These are phyloP conservation scores for Prionace glauca DNA, from an alignment of 2,797 vertebrate species.

Conservation along the genomic window DNA sequence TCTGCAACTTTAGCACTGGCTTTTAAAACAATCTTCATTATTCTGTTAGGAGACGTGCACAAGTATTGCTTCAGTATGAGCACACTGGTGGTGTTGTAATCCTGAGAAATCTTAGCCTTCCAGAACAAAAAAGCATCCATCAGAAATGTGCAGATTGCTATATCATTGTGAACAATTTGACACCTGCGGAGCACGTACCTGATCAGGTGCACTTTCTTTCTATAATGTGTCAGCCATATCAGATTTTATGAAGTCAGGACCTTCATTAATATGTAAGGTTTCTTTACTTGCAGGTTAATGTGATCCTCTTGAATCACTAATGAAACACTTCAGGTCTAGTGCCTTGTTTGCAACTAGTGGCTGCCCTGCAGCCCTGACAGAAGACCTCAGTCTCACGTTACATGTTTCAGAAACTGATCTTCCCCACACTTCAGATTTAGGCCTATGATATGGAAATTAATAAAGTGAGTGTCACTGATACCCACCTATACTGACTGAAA, in stretches of 20 bases:
- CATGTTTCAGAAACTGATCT: constrained; percentile 31
- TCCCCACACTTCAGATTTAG: constrained; percentile 29
- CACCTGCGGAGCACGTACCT: background rate
- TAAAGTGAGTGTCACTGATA: constrained; percentile 25
- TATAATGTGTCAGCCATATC: background rate
- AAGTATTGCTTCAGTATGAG: background rate
- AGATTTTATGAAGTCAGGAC: constrained; percentile 10
- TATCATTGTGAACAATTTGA: constrained; percentile 27
- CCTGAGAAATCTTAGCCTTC: constrained; percentile 17
- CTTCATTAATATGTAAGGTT: constrained; percentile 26
- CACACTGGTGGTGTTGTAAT: background rate
- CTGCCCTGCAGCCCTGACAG: constrained; percentile 31
- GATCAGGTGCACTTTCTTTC: background rate
- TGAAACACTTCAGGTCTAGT: constrained; percentile 11
- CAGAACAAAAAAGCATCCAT: background rate
- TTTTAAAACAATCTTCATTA: background rate
- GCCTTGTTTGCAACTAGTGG: background rate
- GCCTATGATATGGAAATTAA: constrained; percentile 29
- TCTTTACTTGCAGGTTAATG: constrained; percentile 20
- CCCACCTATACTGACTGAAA: background rate
- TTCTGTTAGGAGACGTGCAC: background rate
- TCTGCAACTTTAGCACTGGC: background rate
- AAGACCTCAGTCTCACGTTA: background rate
- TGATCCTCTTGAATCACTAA: constrained; percentile 20
- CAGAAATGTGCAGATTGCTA: background rate